phyloP scores from a whole-genome alignment of 2,113 vertebrate species.

The Craseonycteris thonglongyai region DNA sequence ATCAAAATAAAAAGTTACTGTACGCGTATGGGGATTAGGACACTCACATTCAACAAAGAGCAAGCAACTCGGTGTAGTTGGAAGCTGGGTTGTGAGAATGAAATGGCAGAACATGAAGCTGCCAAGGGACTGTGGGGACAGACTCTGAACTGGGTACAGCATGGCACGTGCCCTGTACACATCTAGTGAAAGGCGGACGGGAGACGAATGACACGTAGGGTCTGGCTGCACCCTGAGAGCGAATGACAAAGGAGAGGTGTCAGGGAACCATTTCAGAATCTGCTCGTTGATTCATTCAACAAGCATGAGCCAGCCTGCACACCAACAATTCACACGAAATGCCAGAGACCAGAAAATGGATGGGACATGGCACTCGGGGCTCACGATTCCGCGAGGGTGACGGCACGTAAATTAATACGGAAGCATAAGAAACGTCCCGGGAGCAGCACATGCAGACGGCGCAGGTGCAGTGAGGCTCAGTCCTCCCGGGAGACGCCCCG shows the following conservation, averaged over 20 bases:
- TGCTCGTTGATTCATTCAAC: neutral
- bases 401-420: neutral
- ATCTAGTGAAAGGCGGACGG: no score
- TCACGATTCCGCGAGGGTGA: neutral
- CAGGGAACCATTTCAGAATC: neutral
- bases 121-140: no score
- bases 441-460: rapidly evolving
- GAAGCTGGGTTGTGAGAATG: neutral
- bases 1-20: neutral
- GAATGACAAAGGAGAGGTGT: neutral
- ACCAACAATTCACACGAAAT: neutral
- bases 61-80: no score
- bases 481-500: neutral
- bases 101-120: neutral
- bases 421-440: rapidly evolving
- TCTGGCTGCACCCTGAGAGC: neutral
- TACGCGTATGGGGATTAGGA: rapidly evolving
- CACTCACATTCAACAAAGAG: neutral
- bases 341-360: neutral
- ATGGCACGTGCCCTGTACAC: no score
- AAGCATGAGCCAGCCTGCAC: neutral
- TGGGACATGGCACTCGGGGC: neutral
- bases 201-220: rapidly evolving
- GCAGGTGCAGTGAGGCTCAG: rapidly evolving
- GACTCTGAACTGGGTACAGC: no score